Evolutionary conservation across 2,888 invertebrate species (phyloP), one percentile per base, ranked within the genome.

Genomic region (Sinhomidia bicolor): DNA sequence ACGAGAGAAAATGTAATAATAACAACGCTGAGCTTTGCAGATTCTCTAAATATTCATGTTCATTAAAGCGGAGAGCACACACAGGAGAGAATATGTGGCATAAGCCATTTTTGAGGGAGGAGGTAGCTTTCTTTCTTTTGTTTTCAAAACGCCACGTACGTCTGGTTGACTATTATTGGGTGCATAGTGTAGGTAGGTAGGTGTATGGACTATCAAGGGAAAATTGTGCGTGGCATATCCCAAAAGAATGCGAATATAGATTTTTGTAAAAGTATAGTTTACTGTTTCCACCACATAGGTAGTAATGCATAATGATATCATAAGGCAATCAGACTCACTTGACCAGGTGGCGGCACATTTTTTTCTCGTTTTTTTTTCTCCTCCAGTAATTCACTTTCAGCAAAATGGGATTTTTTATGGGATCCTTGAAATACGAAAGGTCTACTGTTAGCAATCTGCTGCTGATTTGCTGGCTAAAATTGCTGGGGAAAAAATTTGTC

Each of bases 41-140:
- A 71, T 86, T 86, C 71, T 32, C 68, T 86, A 87, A 88, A 88
- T 88, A 88, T 88, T 88, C 88, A 88, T 88, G 71, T 88, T 88
- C 88, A 88, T 88, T 88, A 88, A 51, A 79, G n/a, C n/a, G n/a
- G n/a, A n/a, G n/a, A n/a, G n/a, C n/a, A n/a, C n/a, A n/a, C n/a
- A n/a, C n/a, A n/a, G 79, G 79, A 68, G 71, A 54, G 54, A 68
- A 23, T n/a, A n/a, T 10, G 62, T 47, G n/a, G 62, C 9, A 51
- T 32, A 47, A 81, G 51, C 14, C 41, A 79, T 36, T 36, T 36
- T n/a, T n/a, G n/a, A 51, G 62, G 32, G 17, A 54, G 20, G 20
- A 20, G n/a, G 20, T 14, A 80, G 20, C 20, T 3, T n/a, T 20
- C n/a, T 83, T 83, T 83, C 41, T 71, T 74, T 71, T 23, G 12